A percentile compares a stretch with the other conserved stretches of the same genome.
Conservation (phyloP, 2,888 invertebrate species). For the Trissolcus japonicus region DNA sequence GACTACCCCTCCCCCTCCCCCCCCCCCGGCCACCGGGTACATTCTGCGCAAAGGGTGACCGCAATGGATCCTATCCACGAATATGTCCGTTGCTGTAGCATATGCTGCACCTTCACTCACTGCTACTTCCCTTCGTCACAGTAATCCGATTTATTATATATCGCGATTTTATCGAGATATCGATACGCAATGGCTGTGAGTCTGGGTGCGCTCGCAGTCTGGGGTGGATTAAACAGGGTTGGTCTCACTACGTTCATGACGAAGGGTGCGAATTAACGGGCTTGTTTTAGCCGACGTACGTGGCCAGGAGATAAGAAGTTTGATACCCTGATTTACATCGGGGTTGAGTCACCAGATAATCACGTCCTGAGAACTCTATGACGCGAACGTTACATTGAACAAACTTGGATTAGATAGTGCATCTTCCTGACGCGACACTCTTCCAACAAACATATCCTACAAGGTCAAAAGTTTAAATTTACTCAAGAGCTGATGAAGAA, state of each 20-base stretch:
- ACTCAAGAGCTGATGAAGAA: too few species aligned
- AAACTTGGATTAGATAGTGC: slow-evolving; percentile 13
- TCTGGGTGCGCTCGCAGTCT: slow-evolving; percentile 42
- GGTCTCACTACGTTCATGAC: slow-evolving; percentile 19
- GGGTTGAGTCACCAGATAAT: slow-evolving; percentile 10
- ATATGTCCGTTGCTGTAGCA: slow-evolving; percentile 65
- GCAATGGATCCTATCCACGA: slow-evolving; percentile 51
- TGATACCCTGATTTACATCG: slow-evolving; percentile 19
- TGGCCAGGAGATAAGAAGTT: slow-evolving; percentile 56
- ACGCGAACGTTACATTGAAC: slow-evolving; percentile 19
- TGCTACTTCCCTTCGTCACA: slow-evolving; percentile 62
- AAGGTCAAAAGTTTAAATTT: too few species aligned
- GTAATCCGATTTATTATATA: slow-evolving; percentile 76
- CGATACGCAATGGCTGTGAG: slow-evolving; percentile 64
- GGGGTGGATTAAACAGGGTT: slow-evolving; percentile 60
- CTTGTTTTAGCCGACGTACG: slow-evolving; percentile 70
- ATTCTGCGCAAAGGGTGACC: slow-evolving; percentile 61
- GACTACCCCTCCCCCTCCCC: slow-evolving; percentile 57
- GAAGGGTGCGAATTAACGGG: slow-evolving; percentile 70
- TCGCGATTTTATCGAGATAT: slow-evolving; percentile 74
- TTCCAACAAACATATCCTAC: neutral
- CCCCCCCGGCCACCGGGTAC: slow-evolving; percentile 59
- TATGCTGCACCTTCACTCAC: slow-evolving; percentile 68
- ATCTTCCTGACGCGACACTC: neutral
- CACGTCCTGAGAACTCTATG: slow-evolving; percentile 14